phyloP scores from a whole-genome alignment of 2,888 invertebrate genomes.

The Epinotia ramella region DNA sequence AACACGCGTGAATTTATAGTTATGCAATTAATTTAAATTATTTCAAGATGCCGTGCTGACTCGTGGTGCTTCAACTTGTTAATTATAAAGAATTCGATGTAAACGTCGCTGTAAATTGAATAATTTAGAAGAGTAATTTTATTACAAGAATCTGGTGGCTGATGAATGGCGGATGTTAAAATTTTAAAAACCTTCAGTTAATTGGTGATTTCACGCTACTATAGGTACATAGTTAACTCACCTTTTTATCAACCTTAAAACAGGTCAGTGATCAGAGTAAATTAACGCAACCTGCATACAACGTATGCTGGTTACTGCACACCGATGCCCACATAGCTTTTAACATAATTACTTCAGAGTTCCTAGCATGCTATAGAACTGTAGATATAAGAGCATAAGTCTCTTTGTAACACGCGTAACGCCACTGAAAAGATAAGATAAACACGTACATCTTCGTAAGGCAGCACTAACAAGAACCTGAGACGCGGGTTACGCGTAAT shows the following conservation, averaged over 20 bases:
- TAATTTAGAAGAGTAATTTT: slow-evolving; percentile 18
- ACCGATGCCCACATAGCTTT: slow-evolving; percentile 33
- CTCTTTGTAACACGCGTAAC: neutral
- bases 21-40: slow-evolving; percentile 39
- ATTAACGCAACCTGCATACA: slow-evolving; percentile 27
- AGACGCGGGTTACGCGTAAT: slow-evolving; percentile 21
- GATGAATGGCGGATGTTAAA: neutral
- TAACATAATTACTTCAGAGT: slow-evolving; percentile 37
- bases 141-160: neutral
- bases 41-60: slow-evolving; percentile 30
- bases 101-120: slow-evolving; percentile 3
- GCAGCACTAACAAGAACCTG: slow-evolving; percentile 20
- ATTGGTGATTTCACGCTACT: no score
- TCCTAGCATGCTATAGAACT: slow-evolving; percentile 23
- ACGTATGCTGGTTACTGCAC: slow-evolving; percentile 28
- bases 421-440: neutral
- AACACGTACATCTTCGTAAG: slow-evolving; percentile 9
- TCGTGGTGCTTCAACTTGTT: slow-evolving; percentile 30
- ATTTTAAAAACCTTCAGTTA: no score
- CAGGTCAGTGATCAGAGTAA: neutral
- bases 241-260: neutral
- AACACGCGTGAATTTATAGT: slow-evolving; percentile 36
- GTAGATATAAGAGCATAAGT: slow-evolving; percentile 24
- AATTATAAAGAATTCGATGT: slow-evolving; percentile 15
- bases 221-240: neutral